Evolutionary conservation across 92 coral and sea anemone species (phyloP), one percentile per base, ranked within the genome.

Genomic region (Heliopora coerulea): DNA sequence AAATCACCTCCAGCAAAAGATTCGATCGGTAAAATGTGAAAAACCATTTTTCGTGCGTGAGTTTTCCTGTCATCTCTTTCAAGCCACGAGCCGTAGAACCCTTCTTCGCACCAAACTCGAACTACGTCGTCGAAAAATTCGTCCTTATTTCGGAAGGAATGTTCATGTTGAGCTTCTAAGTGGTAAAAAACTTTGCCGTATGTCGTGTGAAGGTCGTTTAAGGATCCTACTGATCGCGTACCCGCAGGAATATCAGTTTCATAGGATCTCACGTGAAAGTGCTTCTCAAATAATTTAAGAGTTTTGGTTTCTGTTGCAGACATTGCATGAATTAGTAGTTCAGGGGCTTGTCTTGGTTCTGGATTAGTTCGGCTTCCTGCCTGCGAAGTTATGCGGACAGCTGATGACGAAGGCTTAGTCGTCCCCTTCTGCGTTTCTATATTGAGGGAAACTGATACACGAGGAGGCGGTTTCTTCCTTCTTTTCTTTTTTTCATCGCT

Each of bases 1-100:
- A 90, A 95, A 68, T 90, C 88, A n/a, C 99, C 99, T 18, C 88
- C 60, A 8, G 64, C 61, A 56, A 95, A 49, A 12, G 54, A 19
- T 5, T 88, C 88, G 42, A 85, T 82, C 0, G 89, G 80, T 28
- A 95, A 67, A 60, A 90, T 86, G 21, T 88, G 84, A 3, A 95
- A 50, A 12, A 70, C 52, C 48, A 33, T 28, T 56, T 50, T 52
- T 1, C 77, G 62, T 52, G n/a, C 48, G 15, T 9, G 50, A n/a
- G 50, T 19, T 21, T 54, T 70, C 48, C 35, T 31, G 17, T 70
- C 77, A 20, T n/a, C 50, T 31, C 63, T 44, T 54, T 70, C 77
- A 13, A 70, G 49, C 77, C 77, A 70, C 29, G 34, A 33, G 17
- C 46, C 68, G 10, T 39, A 31, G 60, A 17, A 30, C 12, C 77